Evolutionary conservation across 1,140 invertebrate species (phyloP), one percentile per base, ranked within the genome.

Genomic region (Nasonia vitripennis): DNA sequence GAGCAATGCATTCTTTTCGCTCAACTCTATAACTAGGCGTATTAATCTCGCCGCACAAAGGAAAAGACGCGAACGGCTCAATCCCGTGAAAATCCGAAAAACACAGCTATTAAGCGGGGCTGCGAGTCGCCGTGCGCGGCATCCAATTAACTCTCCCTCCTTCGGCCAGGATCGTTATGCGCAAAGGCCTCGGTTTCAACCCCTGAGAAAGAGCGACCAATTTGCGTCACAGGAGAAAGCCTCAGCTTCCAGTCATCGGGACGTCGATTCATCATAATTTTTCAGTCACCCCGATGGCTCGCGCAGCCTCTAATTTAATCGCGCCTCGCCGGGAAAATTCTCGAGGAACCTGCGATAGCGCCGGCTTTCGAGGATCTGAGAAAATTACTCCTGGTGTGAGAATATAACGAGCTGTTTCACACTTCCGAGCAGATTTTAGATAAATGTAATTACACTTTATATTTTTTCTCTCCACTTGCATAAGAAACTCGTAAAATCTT

Each of bases 191-290:
- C 37, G 7, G 7, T 37, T 41, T 37, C 73, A 41, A 71, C 73
- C 73, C 73, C 73, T 41, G 37, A 75, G 34, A 75, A 41, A n/a
- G 34, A 51, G 23, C 45, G 37, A 77, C 74, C 45, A 51, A 77
- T 23, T 77, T 51, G 41, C 74, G 74, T 62, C 55, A 62, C 37
- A 41, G 74, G 9, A 27, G n/a, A 77, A 77, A 23, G 74, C 20
- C 45, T n/a, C 17, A 45, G 34, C 20, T 45, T 75, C 74, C 14
- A 75, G 37, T 48, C 37, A 75, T 45, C 20, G 74, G 6, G 37
- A 17, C 37, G 41, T 17, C 37, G 37, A 75, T 75, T 45, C 37
- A 75, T 75, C 74, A 75, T 23, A 75, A 75, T 75, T 75, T 75
- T 45, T 75, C 74, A 48, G 41, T 45, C 34, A 7, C 1, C 20